Evolutionary conservation across 2,797 vertebrate species (phyloP).

Genomic region (Limnodromus scolopaceus): DNA sequence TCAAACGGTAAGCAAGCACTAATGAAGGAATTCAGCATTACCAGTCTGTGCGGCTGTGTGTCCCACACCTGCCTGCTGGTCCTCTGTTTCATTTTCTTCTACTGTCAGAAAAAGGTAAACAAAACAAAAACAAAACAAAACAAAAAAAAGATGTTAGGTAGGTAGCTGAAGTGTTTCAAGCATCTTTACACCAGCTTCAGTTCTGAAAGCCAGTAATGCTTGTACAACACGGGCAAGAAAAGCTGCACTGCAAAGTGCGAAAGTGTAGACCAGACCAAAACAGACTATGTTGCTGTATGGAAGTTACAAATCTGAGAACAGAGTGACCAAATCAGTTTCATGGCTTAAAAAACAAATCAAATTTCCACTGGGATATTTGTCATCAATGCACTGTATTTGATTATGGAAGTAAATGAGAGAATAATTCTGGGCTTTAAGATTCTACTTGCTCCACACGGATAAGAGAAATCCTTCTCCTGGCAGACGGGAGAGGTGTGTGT

Average conservation of each 20-base stretch:
- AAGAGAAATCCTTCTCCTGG: slow-evolving; percentile 56
- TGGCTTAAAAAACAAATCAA: slow-evolving; percentile 17
- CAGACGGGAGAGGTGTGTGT: slow-evolving; percentile 38
- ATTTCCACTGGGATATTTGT: slow-evolving; percentile 29
- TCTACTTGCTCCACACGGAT: not conserved
- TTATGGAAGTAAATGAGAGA: slow-evolving; percentile 34
- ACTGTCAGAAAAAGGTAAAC: slow-evolving; percentile 85
- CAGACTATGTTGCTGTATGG: slow-evolving; percentile 1
- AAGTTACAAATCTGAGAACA: slow-evolving; percentile 17
- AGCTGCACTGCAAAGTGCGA: slow-evolving; percentile 41
- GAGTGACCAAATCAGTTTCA: slow-evolving; percentile 15
- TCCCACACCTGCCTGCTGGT: slow-evolving; percentile 85
- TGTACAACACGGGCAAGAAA: slow-evolving; percentile 19
- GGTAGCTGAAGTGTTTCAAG: slow-evolving; percentile 30
- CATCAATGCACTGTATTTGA: slow-evolving; percentile 26
- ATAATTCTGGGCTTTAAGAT: slow-evolving; percentile 41
- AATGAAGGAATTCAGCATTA: slow-evolving; percentile 81
- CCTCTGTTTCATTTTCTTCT: slow-evolving; percentile 90
- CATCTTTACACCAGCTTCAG: not conserved
- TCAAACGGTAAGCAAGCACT: slow-evolving; percentile 53
- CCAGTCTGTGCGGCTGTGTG: slow-evolving; percentile 87
- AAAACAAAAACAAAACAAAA: slow-evolving; percentile 79
- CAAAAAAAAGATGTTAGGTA: slow-evolving; percentile 33
- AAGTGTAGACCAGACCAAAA: slow-evolving; percentile 34
- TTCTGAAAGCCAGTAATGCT: slow-evolving; percentile 5